phyloP scores from a whole-genome alignment of 2,113 vertebrate species.

The Lichenostomus cassidix region DNA sequence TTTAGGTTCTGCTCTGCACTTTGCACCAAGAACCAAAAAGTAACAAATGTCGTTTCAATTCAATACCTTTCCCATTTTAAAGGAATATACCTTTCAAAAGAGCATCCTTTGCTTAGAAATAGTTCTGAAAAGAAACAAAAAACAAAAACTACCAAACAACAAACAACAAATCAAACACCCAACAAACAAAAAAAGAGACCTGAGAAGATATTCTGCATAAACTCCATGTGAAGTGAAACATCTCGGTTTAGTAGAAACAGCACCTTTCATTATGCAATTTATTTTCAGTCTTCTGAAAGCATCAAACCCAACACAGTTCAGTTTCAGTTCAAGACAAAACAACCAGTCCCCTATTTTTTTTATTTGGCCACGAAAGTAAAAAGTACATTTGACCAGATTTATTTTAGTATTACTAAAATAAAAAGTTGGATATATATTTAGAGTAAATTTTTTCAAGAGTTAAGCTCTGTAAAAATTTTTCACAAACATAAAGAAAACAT shows the following conservation, averaged over 20 bases:
- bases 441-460: not conserved
- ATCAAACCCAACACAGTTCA: fast-evolving
- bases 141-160: too few relatives aligned
- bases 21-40: not conserved
- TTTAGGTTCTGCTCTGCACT: not conserved
- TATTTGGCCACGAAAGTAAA: not conserved
- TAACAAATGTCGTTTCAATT: not conserved
- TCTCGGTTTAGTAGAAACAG: not conserved
- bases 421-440: not conserved
- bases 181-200: not conserved
- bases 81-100: not conserved
- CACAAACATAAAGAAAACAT: not conserved
- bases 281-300: not conserved
- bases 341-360: fast-evolving
- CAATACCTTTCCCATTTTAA: not conserved
- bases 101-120: not conserved
- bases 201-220: not conserved
- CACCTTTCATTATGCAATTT: not conserved
- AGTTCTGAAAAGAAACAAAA: not conserved
- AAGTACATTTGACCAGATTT: not conserved
- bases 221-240: not conserved
- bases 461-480: not conserved
- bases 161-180: not conserved
- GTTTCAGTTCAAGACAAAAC: not conserved
- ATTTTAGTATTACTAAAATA: not conserved